phyloP scores from a whole-genome alignment of 2,888 invertebrate species.

The Hirtodrosophila trivittata region DNA sequence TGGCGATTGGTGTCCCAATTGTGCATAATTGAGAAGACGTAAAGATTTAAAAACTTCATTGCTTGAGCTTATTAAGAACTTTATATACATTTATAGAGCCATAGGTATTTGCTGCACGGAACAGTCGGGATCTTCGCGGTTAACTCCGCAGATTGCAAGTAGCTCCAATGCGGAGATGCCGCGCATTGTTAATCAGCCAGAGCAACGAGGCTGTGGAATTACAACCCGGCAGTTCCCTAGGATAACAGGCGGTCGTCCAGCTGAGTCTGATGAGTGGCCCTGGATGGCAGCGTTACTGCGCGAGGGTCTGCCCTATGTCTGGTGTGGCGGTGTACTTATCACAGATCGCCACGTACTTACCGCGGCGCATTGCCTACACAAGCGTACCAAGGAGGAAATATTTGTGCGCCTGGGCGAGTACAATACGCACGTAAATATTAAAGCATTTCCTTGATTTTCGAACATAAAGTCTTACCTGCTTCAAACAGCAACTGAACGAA shows the following conservation, averaged over 20 bases:
- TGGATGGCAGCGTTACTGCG: conserved; percentile 93
- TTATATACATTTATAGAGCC: conserved; percentile 71
- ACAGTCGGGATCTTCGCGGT: conserved; percentile 70
- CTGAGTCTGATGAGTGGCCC: conserved; percentile 90
- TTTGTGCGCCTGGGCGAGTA: conserved; percentile 92
- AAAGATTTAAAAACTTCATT: conserved; percentile 20
- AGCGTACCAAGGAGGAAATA: conserved; percentile 86
- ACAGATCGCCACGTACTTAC: conserved; percentile 89
- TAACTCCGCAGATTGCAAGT: conserved; percentile 72
- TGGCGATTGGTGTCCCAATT: conserved; percentile 87
- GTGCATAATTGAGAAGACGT: conserved; percentile 87
- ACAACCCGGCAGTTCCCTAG: conserved; percentile 84
- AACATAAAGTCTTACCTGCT: background rate
- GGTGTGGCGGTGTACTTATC: conserved; percentile 92
- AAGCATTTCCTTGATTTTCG: background rate
- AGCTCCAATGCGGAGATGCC: conserved; percentile 45
- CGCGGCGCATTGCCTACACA: conserved; percentile 83
- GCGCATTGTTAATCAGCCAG: conserved; percentile 75
- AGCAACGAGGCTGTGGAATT: conserved; percentile 83
- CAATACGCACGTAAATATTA: conserved; percentile 86
- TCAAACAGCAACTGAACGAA: conserved; percentile 85
- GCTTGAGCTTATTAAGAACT: background rate
- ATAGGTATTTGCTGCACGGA: conserved; percentile 92
- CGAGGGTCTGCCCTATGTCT: conserved; percentile 85
- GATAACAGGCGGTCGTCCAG: conserved; percentile 87